Evolutionary conservation across 1,140 invertebrate genomes (phyloP), one percentile per base, ranked within the genome.

Genomic region (Leptinotarsa defecta): DNA sequence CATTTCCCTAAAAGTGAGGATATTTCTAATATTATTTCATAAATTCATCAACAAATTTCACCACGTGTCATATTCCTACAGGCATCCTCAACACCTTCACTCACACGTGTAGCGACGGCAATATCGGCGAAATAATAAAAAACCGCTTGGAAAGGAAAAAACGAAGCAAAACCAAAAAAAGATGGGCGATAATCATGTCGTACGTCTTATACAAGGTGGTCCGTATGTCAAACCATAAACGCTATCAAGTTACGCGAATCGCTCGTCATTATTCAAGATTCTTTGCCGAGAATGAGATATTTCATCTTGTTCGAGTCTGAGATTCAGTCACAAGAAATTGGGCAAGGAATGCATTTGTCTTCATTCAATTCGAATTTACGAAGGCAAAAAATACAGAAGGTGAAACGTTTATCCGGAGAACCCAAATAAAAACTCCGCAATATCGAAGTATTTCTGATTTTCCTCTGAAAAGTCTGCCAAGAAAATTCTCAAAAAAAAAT

Each of bases 211-310:
- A 76, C 74, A 68, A 24, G 74, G 74, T 76, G 74, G 74, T 76
- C 74, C 19, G 70, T 27, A 73, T 73, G 74, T 76, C 74, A 76
- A 72, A 73, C 74, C 72, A 73, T 76, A 72, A 76, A 76, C 74
- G 69, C 70, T 76, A 76, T 76, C 74, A 68, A 22, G 69, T 76
- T 76, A 76, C 74, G 74, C 69, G 74, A 65, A 76, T 76, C 74
- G 72, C 69, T 49, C 48, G 71, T 76, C 74, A 76, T 76, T 76
- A 73, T 76, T 76, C 74, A 71, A 52, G 62, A 64, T 69, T 72
- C 69, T 65, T 65, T 34, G 20, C 13, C 64, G 20, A 34, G 64
- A 65, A 65, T 65, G 64, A 65, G 64, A 65, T 65, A 65, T 65
- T 65, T 65, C 64, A 24, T 65, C 64, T 65, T 34, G 64, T 65